Evolutionary conservation across 2,888 invertebrate genomes (phyloP).

Genomic region (Parnassius orleans): DNA sequence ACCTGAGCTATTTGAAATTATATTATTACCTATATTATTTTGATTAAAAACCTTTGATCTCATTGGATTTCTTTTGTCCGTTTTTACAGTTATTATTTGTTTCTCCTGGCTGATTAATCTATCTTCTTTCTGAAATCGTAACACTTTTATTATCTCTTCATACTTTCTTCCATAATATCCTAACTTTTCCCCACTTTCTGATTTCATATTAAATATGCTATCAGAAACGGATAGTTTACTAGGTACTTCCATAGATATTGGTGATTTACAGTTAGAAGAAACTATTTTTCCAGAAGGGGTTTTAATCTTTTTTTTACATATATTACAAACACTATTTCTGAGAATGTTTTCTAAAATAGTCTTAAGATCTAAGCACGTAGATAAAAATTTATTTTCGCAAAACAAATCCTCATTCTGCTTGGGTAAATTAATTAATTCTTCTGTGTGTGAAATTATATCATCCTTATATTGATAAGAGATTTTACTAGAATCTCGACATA

Average conservation of each 20-base stretch:
- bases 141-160: conserved; percentile 48
- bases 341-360: conserved; percentile 30
- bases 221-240: conserved; percentile 16
- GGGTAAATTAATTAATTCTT: conserved; percentile 10
- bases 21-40: conserved; percentile 1
- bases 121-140: conserved; percentile 40
- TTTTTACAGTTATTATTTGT: conserved; percentile 45
- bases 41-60: conserved; percentile 4
- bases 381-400: conserved; percentile 36
- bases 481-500: not conserved
- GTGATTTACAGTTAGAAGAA: conserved; percentile 11
- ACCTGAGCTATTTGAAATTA: conserved; percentile 9
- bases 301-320: conserved; percentile 23
- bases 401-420: conserved; percentile 25
- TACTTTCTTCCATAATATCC: conserved; percentile 42
- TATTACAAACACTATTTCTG: conserved; percentile 30
- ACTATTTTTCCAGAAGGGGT: not conserved
- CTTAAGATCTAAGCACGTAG: conserved; percentile 35
- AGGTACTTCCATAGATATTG: conserved; percentile 1
- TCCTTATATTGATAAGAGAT: not conserved
- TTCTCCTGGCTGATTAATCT: conserved; percentile 48
- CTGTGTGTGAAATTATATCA: not conserved
- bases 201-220: conserved; percentile 20
- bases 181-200: conserved; percentile 23
- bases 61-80: conserved; percentile 38